Evolutionary conservation across 2,113 vertebrate species (phyloP).

Genomic region (Rhodinocichla rosea): DNA sequence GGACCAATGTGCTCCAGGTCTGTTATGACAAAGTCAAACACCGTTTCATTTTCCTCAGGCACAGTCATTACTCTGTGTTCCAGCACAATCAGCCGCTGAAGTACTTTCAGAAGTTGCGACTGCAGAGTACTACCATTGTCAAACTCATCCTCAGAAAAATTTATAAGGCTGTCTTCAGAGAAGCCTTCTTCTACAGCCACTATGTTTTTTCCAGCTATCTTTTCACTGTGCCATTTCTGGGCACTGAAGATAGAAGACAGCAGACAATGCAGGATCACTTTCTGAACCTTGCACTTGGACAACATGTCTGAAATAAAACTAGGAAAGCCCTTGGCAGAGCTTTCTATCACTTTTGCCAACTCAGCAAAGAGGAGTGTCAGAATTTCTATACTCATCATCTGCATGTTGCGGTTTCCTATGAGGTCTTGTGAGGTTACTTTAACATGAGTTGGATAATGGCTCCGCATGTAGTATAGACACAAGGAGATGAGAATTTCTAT

Average conservation of each 20-base stretch:
- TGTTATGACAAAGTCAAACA: constrained; percentile 86
- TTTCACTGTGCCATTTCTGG: constrained; percentile 95
- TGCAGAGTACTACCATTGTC: constrained; percentile 93
- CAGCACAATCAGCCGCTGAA: constrained; percentile 91
- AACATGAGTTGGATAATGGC: constrained; percentile 93
- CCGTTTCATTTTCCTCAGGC: constrained; percentile 84
- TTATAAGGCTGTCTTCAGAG: constrained; percentile 95
- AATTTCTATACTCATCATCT: constrained; percentile 96
- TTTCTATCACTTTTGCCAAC: constrained; percentile 90
- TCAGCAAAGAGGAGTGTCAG: constrained; percentile 93
- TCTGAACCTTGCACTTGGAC: constrained; percentile 98
- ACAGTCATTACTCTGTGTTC: constrained; percentile 90
- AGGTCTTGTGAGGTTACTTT: constrained; percentile 88
- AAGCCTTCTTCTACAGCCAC: constrained; percentile 90
- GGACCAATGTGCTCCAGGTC: constrained; percentile 93
- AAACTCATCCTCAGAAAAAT: constrained; percentile 94
- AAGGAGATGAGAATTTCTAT: constrained; percentile 97
- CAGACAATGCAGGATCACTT: constrained; percentile 94
- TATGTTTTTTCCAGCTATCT: constrained; percentile 80
- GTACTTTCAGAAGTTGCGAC: constrained; percentile 90
- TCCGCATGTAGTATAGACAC: constrained; percentile 92
- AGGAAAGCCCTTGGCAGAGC: constrained; percentile 94
- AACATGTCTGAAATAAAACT: constrained; percentile 97
- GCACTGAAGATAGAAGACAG: constrained; percentile 95
- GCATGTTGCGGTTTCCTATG: constrained; percentile 96